Evolutionary conservation across 2,797 vertebrate species (phyloP), one percentile per base, ranked within the genome.

Genomic region (Cossypha heuglini): DNA sequence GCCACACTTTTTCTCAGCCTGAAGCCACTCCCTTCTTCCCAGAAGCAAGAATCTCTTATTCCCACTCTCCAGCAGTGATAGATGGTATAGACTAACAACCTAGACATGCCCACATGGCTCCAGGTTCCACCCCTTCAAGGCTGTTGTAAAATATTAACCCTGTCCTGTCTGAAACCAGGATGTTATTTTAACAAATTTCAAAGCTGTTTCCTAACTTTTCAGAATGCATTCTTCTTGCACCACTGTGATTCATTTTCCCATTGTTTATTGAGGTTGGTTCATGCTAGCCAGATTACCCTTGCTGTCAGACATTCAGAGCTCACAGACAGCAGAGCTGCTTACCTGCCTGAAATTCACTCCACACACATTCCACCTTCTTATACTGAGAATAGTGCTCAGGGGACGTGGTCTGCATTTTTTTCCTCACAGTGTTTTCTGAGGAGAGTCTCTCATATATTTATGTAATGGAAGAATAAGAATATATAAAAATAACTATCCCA

Each of bases 11-110:
- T 45, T 24, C 28, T 45, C 28, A 38, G 25, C 33, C n/a, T 59
- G 24, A 61, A 76, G 16, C 19, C 11, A 5, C 16, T 20, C 19
- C n/a, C 12, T 58, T 43, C n/a, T 58, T 28, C 4, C 52, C 15
- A 67, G 37, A 37, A 75, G 17, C 5, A 37, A 52, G 16, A 45
- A 7, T 51, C 13, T 15, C 13, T 38, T 19, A 33, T 9, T 45
- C 19, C 18, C 22, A 13, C n/a, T 67, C 45, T 13, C 22, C 10
- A n/a, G 12, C 2, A 0, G 8, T 21, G 26, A n/a, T 4, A 43
- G 16, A 20, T 38, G 38, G 18, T 67, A 24, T 20, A 33, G 29
- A 68, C 16, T 61, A 68, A 14, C 3, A 68, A 38, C 10, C 21
- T 58, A n/a, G 22, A n/a, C 18, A 16, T 37, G 13, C 8, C 29